phyloP scores from a whole-genome alignment of 2,113 vertebrate genomes.

The Lanius ludovicianus region DNA sequence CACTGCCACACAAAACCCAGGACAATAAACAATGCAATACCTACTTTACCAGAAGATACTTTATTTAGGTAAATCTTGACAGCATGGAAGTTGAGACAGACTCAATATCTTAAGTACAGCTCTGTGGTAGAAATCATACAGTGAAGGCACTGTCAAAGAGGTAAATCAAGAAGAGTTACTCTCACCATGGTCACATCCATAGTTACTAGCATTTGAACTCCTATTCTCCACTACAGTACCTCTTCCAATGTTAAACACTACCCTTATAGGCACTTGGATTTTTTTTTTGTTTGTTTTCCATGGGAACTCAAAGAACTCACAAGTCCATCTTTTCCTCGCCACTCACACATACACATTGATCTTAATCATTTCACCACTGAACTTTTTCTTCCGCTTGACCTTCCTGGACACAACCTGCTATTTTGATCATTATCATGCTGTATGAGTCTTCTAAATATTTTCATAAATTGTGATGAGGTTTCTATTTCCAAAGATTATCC shows the following conservation, averaged over 20 bases:
- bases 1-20: background rate
- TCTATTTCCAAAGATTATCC: background rate
- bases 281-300: background rate
- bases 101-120: background rate
- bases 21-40: background rate
- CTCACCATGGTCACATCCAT: background rate
- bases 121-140: background rate
- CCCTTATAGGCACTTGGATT: background rate
- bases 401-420: background rate
- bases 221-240: accelerated
- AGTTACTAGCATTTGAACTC: background rate
- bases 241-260: background rate
- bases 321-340: background rate
- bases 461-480: background rate
- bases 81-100: background rate
- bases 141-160: background rate
- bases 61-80: background rate
- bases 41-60: background rate
- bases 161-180: background rate
- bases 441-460: background rate
- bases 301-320: background rate
- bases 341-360: background rate
- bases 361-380: background rate
- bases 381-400: background rate
- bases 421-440: background rate